A percentile compares a stretch with the other conserved stretches of the same genome.
These are phyloP conservation scores for Brachyistius frenatus DNA, from an alignment of 2,113 vertebrate genomes.

Conservation along the genomic window DNA sequence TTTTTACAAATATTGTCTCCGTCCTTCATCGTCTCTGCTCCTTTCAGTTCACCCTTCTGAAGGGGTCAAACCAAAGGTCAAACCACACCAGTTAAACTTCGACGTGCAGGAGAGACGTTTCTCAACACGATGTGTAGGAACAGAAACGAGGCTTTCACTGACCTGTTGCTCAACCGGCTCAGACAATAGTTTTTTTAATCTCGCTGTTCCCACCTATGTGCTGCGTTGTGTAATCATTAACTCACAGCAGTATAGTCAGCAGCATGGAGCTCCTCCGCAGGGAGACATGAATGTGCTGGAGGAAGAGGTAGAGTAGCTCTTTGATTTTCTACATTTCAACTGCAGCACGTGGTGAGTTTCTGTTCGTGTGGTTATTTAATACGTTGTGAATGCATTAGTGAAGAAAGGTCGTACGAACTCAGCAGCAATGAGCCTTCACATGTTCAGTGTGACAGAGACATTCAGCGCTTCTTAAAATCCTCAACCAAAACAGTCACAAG, in stretches of 20 bases:
- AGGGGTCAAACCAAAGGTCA: conserved; percentile 20
- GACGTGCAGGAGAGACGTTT: conserved; percentile 41
- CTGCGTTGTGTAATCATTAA: conserved; percentile 52
- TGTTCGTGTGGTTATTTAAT: neutral
- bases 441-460: neutral
- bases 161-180: conserved; percentile 31
- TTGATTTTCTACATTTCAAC: neutral
- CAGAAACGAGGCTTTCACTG: neutral
- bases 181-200: conserved; percentile 12
- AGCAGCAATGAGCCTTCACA: neutral
- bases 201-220: conserved; percentile 25
- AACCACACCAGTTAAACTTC: conserved; percentile 44
- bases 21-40: neutral
- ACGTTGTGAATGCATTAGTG: neutral
- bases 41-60: neutral
- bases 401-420: neutral
- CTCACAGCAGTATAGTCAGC: conserved; percentile 2
- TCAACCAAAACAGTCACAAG: no score
- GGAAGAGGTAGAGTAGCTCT: neutral
- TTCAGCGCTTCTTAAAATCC: no score
- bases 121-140: neutral
- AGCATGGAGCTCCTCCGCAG: neutral
- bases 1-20: no score
- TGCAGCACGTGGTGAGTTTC: neutral
- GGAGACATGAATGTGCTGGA: conserved; percentile 5